These are phyloP conservation scores for Quadriops clusia DNA, from an alignment of 2,888 invertebrate genomes.

Conservation along the genomic window DNA sequence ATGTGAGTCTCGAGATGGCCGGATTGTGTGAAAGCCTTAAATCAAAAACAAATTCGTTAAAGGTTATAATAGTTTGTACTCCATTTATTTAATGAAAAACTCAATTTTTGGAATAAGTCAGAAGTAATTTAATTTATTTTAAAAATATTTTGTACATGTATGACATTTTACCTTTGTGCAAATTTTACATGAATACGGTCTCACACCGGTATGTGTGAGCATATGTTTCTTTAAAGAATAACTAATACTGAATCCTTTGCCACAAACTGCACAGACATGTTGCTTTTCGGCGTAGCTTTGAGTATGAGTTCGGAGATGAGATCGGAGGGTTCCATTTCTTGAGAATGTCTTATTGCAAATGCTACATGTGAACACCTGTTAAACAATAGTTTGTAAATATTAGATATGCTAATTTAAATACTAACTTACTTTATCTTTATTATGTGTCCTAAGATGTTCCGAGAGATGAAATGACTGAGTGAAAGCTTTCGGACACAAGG, in stretches of 20 bases:
- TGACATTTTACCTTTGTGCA: slow-evolving; percentile 17
- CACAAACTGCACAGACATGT: slow-evolving; percentile 18
- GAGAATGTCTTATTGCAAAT: slow-evolving; percentile 20
- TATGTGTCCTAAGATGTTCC: slow-evolving; percentile 19
- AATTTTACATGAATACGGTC: slow-evolving; percentile 17
- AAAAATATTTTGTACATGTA: too few relatives aligned
- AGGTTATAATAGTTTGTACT: too few relatives aligned
- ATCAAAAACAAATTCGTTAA: slow-evolving; percentile 4
- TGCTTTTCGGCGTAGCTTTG: slow-evolving; percentile 17
- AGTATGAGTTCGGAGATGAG: slow-evolving; percentile 20
- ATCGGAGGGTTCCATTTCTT: slow-evolving; percentile 18
- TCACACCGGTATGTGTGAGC: slow-evolving; percentile 21
- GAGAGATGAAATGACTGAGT: slow-evolving; percentile 20
- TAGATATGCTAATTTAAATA: neutral
- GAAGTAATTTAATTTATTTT: too few relatives aligned
- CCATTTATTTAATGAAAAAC: too few relatives aligned
- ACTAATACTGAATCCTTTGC: slow-evolving; percentile 18
- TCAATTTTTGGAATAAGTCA: too few relatives aligned
- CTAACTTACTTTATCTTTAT: slow-evolving; percentile 15
- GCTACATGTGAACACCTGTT: slow-evolving; percentile 15
- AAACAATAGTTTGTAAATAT: slow-evolving; percentile 4
- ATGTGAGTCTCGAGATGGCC: slow-evolving; percentile 18
- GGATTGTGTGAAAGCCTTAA: slow-evolving; percentile 16
- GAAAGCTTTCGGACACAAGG: slow-evolving; percentile 20
- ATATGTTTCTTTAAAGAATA: slow-evolving; percentile 21